phyloP scores from a whole-genome alignment of 2,113 vertebrate species.

The Trematocara zebra region DNA sequence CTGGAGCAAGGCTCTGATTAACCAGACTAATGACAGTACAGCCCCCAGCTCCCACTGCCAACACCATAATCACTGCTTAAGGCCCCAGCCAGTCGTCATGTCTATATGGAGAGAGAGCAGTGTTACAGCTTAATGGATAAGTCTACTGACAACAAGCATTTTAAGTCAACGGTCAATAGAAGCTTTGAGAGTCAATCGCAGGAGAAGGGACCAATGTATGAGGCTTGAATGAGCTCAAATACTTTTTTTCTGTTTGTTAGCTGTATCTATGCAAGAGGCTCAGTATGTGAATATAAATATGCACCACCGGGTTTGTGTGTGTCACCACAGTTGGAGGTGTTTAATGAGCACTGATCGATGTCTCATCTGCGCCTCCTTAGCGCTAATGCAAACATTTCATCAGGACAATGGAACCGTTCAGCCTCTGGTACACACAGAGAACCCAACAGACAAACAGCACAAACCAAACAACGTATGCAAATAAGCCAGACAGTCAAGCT shows the following conservation, averaged over 20 bases:
- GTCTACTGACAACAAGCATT: conserved; percentile 50
- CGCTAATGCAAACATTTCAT: conserved; percentile 61
- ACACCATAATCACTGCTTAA: conserved; percentile 73
- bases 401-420: conserved; percentile 38
- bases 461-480: conserved; percentile 28
- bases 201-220: background rate
- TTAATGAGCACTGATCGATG: conserved; percentile 55
- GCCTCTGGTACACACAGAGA: conserved; percentile 40
- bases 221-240: conserved; percentile 9
- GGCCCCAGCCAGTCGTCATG: conserved; percentile 38
- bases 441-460: conserved; percentile 25
- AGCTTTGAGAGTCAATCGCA: background rate
- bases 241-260: conserved; percentile 4
- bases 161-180: conserved; percentile 49
- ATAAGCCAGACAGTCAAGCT: conserved; percentile 16
- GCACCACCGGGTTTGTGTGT: background rate
- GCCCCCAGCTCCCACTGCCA: conserved; percentile 62
- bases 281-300: background rate
- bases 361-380: conserved; percentile 48
- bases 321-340: conserved; percentile 33
- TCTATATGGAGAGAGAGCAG: conserved; percentile 42
- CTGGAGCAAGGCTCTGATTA: conserved; percentile 71
- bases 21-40: conserved; percentile 67
- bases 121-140: conserved; percentile 58
- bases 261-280: background rate